phyloP scores from a whole-genome alignment of 2,797 vertebrate genomes.

The Hylomyscus alleni region DNA sequence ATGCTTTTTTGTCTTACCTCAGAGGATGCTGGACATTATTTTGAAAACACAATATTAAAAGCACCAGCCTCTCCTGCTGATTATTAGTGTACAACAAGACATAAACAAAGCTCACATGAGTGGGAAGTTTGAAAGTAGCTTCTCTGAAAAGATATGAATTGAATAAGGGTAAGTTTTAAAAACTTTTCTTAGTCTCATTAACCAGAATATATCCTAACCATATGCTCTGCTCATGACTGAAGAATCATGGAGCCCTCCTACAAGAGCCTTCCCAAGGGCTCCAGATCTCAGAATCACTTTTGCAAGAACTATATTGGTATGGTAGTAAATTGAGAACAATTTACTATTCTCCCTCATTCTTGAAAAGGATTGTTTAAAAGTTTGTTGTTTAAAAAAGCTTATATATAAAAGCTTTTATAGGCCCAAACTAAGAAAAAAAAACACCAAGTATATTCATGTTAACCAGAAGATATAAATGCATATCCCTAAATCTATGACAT shows the following conservation, averaged over 20 bases:
- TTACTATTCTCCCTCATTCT: background rate
- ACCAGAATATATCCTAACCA: background rate
- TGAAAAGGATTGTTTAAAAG: background rate
- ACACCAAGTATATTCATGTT: background rate
- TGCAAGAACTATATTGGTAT: background rate
- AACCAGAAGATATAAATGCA: background rate
- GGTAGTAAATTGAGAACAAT: background rate
- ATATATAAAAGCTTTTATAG: background rate
- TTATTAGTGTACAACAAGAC: background rate
- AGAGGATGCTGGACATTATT: background rate
- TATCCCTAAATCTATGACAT: background rate
- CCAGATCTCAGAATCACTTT: background rate
- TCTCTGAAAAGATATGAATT: background rate
- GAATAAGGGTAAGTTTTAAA: background rate
- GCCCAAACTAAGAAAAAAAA: constrained; percentile 21
- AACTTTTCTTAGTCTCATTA: background rate
- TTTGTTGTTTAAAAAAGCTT: background rate
- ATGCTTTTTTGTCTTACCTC: background rate
- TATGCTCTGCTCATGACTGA: background rate
- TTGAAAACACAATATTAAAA: background rate
- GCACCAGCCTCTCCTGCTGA: background rate
- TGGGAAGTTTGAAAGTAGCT: background rate
- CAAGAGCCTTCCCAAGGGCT: background rate
- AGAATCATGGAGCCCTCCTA: background rate
- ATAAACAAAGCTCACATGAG: background rate